These are phyloP conservation scores for Ranitomeya variabilis DNA, from an alignment of 2,113 vertebrate genomes.

Conservation along the genomic window DNA sequence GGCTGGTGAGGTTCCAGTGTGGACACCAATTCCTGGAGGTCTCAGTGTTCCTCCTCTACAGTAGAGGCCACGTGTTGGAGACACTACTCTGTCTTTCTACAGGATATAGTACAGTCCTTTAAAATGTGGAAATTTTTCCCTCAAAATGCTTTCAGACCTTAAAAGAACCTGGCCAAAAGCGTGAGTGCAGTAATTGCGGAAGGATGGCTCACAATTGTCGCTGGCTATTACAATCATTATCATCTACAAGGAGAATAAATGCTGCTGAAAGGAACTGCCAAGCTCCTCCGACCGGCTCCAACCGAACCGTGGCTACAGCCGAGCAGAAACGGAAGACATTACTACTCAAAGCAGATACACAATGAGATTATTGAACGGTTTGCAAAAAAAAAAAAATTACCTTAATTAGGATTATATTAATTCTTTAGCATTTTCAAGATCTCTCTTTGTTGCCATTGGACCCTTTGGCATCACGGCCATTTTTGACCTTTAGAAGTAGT, in stretches of 20 bases:
- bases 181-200: background rate
- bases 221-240: background rate
- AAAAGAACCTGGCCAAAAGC: background rate
- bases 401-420: no score
- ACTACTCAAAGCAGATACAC: background rate
- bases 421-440: no score
- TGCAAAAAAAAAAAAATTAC: background rate
- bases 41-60: background rate
- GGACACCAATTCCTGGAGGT: background rate
- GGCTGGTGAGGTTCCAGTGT: background rate
- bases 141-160: conserved; percentile 7
- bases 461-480: no score
- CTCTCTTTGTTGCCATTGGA: no score
- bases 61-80: background rate
- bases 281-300: background rate
- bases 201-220: background rate
- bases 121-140: background rate
- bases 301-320: background rate
- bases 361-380: background rate
- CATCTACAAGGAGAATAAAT: background rate
- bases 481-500: no score
- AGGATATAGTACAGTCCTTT: background rate
- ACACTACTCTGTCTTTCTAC: background rate
- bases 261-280: background rate
- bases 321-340: background rate